phyloP scores from a whole-genome alignment of 2,888 invertebrate genomes.

The Polia nebulosa region DNA sequence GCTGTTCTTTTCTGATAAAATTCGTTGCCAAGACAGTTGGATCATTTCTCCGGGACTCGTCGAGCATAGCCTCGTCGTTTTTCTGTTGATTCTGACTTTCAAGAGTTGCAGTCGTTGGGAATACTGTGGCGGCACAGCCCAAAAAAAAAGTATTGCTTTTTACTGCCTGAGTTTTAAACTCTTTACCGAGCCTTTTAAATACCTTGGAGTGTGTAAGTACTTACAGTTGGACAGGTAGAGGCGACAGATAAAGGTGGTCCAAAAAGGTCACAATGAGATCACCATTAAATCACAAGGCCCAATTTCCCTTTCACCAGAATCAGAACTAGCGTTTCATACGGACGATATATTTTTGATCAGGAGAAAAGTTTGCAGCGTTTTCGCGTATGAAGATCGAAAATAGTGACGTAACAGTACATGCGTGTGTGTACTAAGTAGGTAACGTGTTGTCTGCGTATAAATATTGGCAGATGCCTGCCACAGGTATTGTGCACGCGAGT shows the following conservation, averaged over 20 bases:
- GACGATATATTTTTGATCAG: background rate
- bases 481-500: conserved; percentile 51
- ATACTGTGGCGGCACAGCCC: too few species aligned
- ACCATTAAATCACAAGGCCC: conserved; percentile 53
- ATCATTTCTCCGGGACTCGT: too few species aligned
- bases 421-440: conserved; percentile 6
- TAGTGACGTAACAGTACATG: conserved; percentile 25
- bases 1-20: too few species aligned
- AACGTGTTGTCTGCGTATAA: conserved; percentile 31
- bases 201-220: conserved; percentile 25
- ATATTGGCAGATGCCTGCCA: conserved; percentile 54
- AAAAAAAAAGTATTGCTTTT: too few species aligned
- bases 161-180: conserved; percentile 2
- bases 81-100: too few species aligned
- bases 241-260: conserved; percentile 29
- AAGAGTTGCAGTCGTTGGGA: too few species aligned
- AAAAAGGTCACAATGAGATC: conserved; percentile 59
- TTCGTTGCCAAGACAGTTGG: too few species aligned
- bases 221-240: conserved; percentile 19
- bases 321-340: background rate
- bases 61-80: too few species aligned
- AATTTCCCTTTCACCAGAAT: conserved; percentile 55
- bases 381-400: conserved; percentile 19
- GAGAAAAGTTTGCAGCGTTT: background rate
- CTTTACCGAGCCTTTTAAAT: conserved; percentile 12